A percentile compares a stretch with the other conserved stretches of the same genome.
phyloP scores from a whole-genome alignment of 2,113 vertebrate species.

The Bubalus kerabau region DNA sequence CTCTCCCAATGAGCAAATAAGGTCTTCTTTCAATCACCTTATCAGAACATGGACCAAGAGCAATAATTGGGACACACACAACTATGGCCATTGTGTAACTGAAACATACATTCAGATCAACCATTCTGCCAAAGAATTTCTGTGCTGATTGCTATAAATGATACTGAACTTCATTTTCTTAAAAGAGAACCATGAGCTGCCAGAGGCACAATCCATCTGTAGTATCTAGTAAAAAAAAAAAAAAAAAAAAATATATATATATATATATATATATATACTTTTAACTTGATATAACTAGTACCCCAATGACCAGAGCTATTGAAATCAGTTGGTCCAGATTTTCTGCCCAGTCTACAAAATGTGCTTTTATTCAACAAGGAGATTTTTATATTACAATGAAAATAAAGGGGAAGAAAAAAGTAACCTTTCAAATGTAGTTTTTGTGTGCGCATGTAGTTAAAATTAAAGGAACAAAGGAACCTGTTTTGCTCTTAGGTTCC shows the following conservation, averaged over 20 bases:
- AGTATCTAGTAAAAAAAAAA: background rate
- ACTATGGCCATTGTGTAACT: constrained; percentile 46
- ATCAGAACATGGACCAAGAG: background rate
- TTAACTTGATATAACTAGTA: constrained; percentile 56
- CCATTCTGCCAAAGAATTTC: constrained; percentile 59
- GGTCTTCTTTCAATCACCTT: constrained; percentile 43
- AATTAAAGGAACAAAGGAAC: constrained; percentile 22
- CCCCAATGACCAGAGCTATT: constrained; percentile 19
- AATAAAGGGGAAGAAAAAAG: background rate
- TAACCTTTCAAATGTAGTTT: background rate
- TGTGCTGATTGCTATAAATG: constrained; percentile 48
- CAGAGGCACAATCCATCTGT: constrained; percentile 54
- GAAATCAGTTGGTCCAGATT: constrained; percentile 30
- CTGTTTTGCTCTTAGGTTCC: background rate
- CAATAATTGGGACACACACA: background rate
- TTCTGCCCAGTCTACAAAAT: constrained; percentile 44
- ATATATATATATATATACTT: background rate
- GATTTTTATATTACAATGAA: constrained; percentile 23
- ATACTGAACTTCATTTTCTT: constrained; percentile 28
- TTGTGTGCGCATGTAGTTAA: background rate
- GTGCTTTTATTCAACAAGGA: background rate
- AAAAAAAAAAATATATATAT: background rate
- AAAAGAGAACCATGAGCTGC: constrained; percentile 48
- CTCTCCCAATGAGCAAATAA: background rate
- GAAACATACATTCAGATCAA: constrained; percentile 35